Evolutionary conservation across 2,113 vertebrate genomes (phyloP), one percentile per base, ranked within the genome.

Genomic region (Chloebia gouldiae): DNA sequence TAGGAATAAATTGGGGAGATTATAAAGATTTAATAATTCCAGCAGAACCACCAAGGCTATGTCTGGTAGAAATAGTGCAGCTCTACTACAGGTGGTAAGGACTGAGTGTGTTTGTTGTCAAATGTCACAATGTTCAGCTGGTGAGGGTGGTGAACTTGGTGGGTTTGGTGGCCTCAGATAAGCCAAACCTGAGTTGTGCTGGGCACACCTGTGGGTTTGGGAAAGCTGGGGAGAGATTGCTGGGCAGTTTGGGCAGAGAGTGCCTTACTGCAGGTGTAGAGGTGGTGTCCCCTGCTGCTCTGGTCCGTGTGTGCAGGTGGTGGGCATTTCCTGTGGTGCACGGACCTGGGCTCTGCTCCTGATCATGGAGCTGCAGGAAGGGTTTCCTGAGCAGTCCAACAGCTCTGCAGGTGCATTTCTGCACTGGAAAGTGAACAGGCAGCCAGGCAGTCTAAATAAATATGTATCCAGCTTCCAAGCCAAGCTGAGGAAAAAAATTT

Each of bases 181-280:
- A 47, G 25, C 7, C 25, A 39, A 19, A 35, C 15, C 18, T 11
- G 42, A 66, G 80, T 13, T 39, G 3, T 10, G 33, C 42, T 35
- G 42, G 56, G 51, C 68, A 50, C 31, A 19, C 8, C 42, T 63
- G 28, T 0, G 0, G 28, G 20, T 33, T 45, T 27, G 24, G 60
- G 25, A 13, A 30, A 59, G n/a, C 49, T 82, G 82, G 57, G 47
- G 14, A 45, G 40, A 45, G 13, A 3, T 4, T 83, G 59, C 57
- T 42, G 56, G 51, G 70, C 33, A 71, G 47, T 31, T 21, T 45
- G 56, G 45, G 51, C 1, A 4, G 31, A 20, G 37, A 28, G 37
- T 7, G 5, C 18, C n/a, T 40, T 15, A 4, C 22, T 72, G 3
- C 44, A n/a, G 13, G 24, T 2, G 31, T 10, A 15, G 28, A 17